Conservation (phyloP, 2,797 vertebrate species). For the Danio kyathit region DNA sequence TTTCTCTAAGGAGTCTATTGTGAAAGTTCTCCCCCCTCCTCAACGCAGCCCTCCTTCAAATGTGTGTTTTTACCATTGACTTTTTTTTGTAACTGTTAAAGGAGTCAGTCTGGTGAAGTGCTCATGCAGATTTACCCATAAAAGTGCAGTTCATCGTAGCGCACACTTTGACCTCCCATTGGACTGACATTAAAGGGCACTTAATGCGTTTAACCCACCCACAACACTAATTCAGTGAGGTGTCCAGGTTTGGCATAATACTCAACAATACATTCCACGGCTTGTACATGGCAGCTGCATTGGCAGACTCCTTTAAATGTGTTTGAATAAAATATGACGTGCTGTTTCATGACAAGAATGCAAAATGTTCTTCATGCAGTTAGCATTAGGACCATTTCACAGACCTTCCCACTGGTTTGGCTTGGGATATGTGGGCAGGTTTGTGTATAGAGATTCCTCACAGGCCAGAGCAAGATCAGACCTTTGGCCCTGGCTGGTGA, state of each 20-base stretch:
- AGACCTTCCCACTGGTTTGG: conserved; percentile 22
- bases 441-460: conserved; percentile 34
- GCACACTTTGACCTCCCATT: conserved; percentile 24
- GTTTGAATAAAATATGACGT: conserved; percentile 23
- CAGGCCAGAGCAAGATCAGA: conserved; percentile 56
- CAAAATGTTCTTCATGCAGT: neutral
- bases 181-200: conserved; percentile 17
- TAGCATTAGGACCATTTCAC: neutral
- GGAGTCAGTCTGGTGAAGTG: conserved; percentile 20
- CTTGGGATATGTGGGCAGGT: conserved; percentile 10
- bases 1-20: conserved; percentile 41
- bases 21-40: conserved; percentile 27
- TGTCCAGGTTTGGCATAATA: conserved; percentile 4
- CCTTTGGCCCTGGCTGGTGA: conserved; percentile 75
- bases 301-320: neutral
- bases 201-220: neutral
- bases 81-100: conserved; percentile 26
- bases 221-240: conserved; percentile 7
- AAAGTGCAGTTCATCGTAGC: neutral
- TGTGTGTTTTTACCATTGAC: conserved; percentile 53
- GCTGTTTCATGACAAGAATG: conserved; percentile 27
- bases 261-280: neutral
- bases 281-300: conserved; percentile 4
- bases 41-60: neutral
- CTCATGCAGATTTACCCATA: conserved; percentile 28